Base-by-base conservation (phyloP, 2,888 invertebrate species). In the Cephus nigrinus region DNA sequence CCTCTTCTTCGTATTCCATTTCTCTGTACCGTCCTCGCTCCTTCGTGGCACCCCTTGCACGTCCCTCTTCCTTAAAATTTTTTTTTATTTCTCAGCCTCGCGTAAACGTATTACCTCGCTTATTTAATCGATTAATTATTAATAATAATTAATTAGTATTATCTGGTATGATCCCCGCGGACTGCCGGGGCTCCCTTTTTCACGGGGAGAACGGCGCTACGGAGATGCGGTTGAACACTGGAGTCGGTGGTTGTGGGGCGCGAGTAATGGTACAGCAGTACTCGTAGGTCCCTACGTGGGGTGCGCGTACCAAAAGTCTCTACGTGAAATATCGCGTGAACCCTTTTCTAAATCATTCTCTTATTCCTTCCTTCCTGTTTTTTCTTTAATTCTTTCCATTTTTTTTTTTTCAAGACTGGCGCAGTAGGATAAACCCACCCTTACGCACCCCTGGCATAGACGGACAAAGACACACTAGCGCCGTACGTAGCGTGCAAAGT, bases 231-330 rank as follows among this genome's bases (percentile, higher is more conserved):
- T 90, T 90, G 90, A 90, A 90, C 90, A 90, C 90, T 90, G 90
- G 90, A 90, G 90, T 90, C 90, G 90, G 90, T 90, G 90, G 90
- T 90, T 55, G 89, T 88, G 89, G 88, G 88, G 88, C 86, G 86
- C 87, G 82, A 87, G 84, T 84, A 82, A 80, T 78, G 81, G 81
- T 79, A 84, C 81, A 82, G 82, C 80, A 82, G 81, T 82, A 86
- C 87, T 84, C 85, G 86, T 87, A 86, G 84, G 84, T 88, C 86
- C 87, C 87, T 87, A 85, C 86, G 85, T 81, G 84, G 82, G 85
- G 86, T 86, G 87, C 86, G 84, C 83, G 80, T 83, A 82, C 82
- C 83, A 71, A 71, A 33, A 71, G 71, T 71, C 71, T 71, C 71
- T 71, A 31, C 33, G 32, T 71, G 55, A 55, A 23, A 55, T 55